Evolutionary conservation across 2,888 invertebrate genomes (phyloP), one percentile per base, ranked within the genome.

Genomic region (Pharmacophagus antenor): DNA sequence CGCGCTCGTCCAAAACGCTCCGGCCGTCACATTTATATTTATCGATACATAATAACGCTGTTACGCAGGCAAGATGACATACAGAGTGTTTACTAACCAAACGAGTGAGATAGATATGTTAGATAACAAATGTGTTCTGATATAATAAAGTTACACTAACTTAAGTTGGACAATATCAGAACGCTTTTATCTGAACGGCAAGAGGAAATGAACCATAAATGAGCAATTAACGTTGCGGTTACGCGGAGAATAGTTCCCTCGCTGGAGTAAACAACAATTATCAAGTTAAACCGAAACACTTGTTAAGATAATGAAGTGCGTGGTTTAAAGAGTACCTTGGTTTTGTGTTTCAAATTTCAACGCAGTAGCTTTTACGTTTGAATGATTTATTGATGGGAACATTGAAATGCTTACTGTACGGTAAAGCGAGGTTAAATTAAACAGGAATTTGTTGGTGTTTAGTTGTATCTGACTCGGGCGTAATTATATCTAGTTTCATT

Each of bases 171-270:
- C 31, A 31, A 31, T 31, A 15, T 31, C 15, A n/a, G n/a, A 37
- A 37, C 37, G n/a, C 15, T 37, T 37, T 37, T 37, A 37, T n/a
- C 37, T n/a, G n/a, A 48, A 48, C 10, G 6, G 42, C n/a, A 46
- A 37, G 46, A 46, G 44, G 46, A 42, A 50, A 18, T 44, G 27
- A 52, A 51, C 44, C 44, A 31, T 58, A 44, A 58, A 52, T 42
- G 57, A 18, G 20, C 51, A 58, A 58, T 58, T 51, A 58, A 31
- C 46, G 50, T 51, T 58, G 57, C 10, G 57, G 57, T 31, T 51
- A 44, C 18, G 44, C 21, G 22, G 25, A 57, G 56, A 21, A 57
- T 44, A 51, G 57, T 44, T 46, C 31, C 22, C 31, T 46, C 42
- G 12, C 44, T 51, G 17, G 50, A 58, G 57, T 18, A 25, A 46